Evolutionary conservation across 2,888 invertebrate genomes (phyloP).

Genomic region (Lobophora halterata): DNA sequence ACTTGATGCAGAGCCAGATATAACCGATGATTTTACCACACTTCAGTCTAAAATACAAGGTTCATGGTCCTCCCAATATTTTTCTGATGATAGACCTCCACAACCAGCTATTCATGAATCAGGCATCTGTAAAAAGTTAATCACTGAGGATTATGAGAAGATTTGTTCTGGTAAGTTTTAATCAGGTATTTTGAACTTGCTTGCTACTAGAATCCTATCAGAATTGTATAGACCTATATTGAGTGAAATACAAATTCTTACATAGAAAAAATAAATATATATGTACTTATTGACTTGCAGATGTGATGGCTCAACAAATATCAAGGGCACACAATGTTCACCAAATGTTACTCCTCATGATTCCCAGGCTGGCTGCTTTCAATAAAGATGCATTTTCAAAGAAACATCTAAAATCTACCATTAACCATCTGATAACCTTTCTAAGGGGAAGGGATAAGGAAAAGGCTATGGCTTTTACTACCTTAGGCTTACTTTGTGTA

Average conservation of each 20-base stretch:
- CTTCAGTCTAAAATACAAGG: constrained; percentile 72
- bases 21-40: constrained; percentile 74
- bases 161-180: constrained; percentile 81
- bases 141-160: constrained; percentile 91
- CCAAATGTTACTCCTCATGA: constrained; percentile 90
- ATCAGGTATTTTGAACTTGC: constrained; percentile 5
- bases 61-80: constrained; percentile 53
- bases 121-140: constrained; percentile 89
- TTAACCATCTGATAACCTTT: constrained; percentile 89
- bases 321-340: constrained; percentile 91
- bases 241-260: no score
- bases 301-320: constrained; percentile 90
- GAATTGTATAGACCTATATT: no score
- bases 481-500: constrained; percentile 95
- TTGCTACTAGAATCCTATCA: no score
- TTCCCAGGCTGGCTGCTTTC: constrained; percentile 97
- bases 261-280: no score
- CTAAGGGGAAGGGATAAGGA: constrained; percentile 92
- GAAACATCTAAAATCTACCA: constrained; percentile 87
- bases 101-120: constrained; percentile 85
- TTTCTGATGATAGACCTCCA: constrained; percentile 56
- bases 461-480: constrained; percentile 92
- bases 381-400: constrained; percentile 89
- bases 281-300: constrained; percentile 55
- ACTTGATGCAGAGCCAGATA: constrained; percentile 69